Base-by-base conservation (phyloP, 2,888 invertebrate species). In the Lymantria dispar region DNA sequence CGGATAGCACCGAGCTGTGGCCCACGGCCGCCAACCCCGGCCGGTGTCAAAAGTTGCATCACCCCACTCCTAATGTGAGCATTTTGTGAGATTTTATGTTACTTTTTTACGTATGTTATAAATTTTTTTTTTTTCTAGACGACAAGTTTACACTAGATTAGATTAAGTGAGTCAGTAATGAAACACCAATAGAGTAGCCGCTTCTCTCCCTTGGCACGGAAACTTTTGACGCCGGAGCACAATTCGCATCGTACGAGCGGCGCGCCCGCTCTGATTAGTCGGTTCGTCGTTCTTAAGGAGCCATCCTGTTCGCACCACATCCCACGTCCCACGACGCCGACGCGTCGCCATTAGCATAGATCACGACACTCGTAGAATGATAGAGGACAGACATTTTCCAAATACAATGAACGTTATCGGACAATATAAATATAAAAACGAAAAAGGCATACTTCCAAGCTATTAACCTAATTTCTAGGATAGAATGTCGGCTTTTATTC, bases 151-250 rank as follows among this genome's bases (percentile, higher is more conserved):
- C 88, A 88, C 83, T 92, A 91, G 88, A 77, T 81, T 92, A 92
- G 91, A 83, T 79, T 91, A 91, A 92, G 92, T 74, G 85, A 88
- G 85, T 84, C 90, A 87, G 87, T 89, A 87, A 87, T 80, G 85
- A 83, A 83, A 92, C 92, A 92, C 92, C 92, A 91, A 89, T 91
- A 92, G 90, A 78, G 87, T 91, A 91, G 91, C 91, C 89, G 91
- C 91, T 89, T 91, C 85, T 87, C 85, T 86, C 87, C 85, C 80
- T 85, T 85, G 88, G 85, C 88, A 87, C 87, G 67, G 76, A 77
- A 79, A 81, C 80, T 83, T 83, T 85, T 80, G 85, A 82, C 82
- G 88, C 85, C 87, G 88, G 81, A 80, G 85, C 84, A 79, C 84
- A 74, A 73, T 64, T 68, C 72, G 67, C 60, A 54, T 58, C 56